phyloP scores from a whole-genome alignment of 2,888 invertebrate species.

The Pristionchus fissidentatus region DNA sequence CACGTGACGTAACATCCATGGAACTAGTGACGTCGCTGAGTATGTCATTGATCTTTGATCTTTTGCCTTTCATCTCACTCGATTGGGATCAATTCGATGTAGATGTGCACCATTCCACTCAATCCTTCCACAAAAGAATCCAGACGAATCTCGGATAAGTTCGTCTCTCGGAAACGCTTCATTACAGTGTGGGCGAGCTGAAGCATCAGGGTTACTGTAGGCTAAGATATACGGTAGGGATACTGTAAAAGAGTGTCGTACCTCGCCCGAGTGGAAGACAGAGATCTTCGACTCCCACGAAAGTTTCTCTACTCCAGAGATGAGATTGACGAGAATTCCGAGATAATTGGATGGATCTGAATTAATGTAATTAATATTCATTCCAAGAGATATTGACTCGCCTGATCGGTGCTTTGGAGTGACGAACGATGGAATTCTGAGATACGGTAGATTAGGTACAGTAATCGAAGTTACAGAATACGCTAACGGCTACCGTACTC shows the following conservation, averaged over 20 bases:
- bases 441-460: constrained; percentile 18
- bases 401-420: constrained; percentile 9
- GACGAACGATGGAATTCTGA: constrained; percentile 28
- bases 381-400: not conserved
- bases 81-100: not conserved
- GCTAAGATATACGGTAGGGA: too few relatives aligned
- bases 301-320: not conserved
- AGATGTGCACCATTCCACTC: not conserved
- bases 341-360: constrained; percentile 9
- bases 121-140: constrained; percentile 33
- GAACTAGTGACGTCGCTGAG: not conserved
- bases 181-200: not conserved
- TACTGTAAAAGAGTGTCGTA: too few relatives aligned
- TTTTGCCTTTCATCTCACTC: too few relatives aligned
- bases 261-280: not conserved
- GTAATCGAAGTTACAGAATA: too few relatives aligned
- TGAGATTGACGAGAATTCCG: not conserved
- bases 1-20: not conserved
- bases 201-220: not conserved
- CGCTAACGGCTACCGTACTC: too few relatives aligned
- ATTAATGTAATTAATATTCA: not conserved
- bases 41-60: not conserved
- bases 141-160: not conserved
- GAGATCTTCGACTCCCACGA: not conserved
- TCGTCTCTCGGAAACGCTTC: not conserved